phyloP scores from a whole-genome alignment of 2,797 vertebrate species.

The Gadopsis marmoratus region DNA sequence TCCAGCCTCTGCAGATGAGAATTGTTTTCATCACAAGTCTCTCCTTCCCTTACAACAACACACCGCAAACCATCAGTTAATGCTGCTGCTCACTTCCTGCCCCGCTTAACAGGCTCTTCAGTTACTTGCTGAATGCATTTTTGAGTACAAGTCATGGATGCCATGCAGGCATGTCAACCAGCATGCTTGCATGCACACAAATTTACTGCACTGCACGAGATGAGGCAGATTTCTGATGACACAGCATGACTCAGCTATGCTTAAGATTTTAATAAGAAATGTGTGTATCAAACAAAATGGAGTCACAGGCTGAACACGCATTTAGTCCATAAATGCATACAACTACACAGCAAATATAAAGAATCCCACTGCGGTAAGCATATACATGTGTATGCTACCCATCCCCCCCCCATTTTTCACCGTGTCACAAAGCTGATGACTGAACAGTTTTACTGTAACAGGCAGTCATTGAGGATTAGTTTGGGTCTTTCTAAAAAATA shows the following conservation, averaged over 20 bases:
- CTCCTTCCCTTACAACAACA: constrained; percentile 22
- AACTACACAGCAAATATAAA: neutral
- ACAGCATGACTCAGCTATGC: neutral
- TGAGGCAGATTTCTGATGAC: constrained; percentile 4
- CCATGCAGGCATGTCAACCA: constrained; percentile 26
- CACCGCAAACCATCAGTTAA: constrained; percentile 10
- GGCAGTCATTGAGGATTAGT: neutral
- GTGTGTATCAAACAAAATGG: neutral
- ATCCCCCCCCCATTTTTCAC: neutral
- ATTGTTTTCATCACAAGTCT: constrained; percentile 45
- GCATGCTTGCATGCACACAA: neutral
- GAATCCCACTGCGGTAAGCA: neutral
- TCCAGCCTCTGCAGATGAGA: constrained; percentile 41
- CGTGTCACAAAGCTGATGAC: neutral
- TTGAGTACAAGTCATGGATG: constrained; percentile 27
- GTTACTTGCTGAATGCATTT: constrained; percentile 35
- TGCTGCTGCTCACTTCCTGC: constrained; percentile 27
- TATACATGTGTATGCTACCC: neutral
- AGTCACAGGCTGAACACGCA: neutral
- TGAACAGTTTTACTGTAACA: neutral
- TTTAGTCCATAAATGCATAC: neutral
- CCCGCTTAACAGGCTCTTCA: constrained; percentile 15
- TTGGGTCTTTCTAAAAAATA: neutral
- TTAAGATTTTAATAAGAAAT: neutral
- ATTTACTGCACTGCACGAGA: neutral